phyloP scores from a whole-genome alignment of 2,113 vertebrate species.

The Rhinopomastus cyanomelas region DNA sequence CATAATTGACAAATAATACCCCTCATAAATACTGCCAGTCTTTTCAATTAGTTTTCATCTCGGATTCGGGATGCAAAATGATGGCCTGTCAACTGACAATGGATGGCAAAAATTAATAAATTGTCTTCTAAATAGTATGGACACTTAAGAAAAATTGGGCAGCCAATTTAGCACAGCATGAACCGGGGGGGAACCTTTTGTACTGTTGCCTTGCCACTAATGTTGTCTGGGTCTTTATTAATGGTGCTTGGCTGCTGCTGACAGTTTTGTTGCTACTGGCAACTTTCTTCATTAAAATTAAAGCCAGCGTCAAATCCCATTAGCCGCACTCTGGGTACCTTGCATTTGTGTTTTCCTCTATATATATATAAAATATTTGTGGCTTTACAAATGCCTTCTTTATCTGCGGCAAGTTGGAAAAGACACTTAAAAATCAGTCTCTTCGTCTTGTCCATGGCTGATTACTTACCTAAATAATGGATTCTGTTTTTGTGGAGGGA shows the following conservation, averaged over 20 bases:
- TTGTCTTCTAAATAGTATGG: constrained; percentile 85
- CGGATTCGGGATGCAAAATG: constrained; percentile 83
- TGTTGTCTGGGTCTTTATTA: constrained; percentile 85
- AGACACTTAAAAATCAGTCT: background rate
- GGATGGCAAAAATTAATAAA: constrained; percentile 90
- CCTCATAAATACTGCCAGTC: constrained; percentile 87
- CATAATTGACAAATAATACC: constrained; percentile 91
- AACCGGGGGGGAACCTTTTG: constrained; percentile 80
- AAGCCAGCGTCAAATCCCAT: constrained; percentile 88
- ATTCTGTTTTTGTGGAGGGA: background rate
- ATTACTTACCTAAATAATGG: background rate
- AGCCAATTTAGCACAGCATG: constrained; percentile 85
- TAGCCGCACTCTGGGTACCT: constrained; percentile 81
- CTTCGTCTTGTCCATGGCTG: fast-evolving
- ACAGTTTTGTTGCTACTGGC: constrained; percentile 91
- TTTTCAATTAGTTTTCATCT: constrained; percentile 93
- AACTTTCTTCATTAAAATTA: constrained; percentile 90
- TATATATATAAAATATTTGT: background rate
- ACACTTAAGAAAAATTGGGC: constrained; percentile 89
- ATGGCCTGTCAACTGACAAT: constrained; percentile 89
- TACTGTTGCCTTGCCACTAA: constrained; percentile 77
- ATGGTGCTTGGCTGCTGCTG: constrained; percentile 85
- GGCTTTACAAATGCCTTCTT: constrained; percentile 42
- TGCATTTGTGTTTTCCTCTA: constrained; percentile 67
- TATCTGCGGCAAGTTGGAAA: constrained; percentile 35